Percentiles rank a stretch among this genome's conserved stretches.
phyloP scores from a whole-genome alignment of 2,888 invertebrate genomes.

The Pristionchus maxplancki region DNA sequence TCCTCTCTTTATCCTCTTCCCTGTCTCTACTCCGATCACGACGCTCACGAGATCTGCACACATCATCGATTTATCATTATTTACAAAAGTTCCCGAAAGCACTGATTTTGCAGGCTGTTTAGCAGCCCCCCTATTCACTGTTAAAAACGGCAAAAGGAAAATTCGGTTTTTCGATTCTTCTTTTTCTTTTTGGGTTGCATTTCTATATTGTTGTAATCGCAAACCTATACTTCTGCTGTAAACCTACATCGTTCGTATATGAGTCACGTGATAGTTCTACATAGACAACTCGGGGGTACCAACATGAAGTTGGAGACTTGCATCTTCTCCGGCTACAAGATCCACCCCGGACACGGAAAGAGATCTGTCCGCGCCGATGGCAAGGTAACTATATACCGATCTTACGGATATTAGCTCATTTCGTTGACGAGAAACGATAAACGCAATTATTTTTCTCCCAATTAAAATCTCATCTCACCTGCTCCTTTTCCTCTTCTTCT shows the following conservation, averaged over 20 bases:
- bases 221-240: not conserved
- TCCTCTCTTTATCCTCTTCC: slow-evolving; percentile 88
- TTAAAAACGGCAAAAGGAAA: not conserved
- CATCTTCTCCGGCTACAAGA: slow-evolving; percentile 99
- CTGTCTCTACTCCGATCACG: slow-evolving; percentile 78
- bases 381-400: too few relatives aligned
- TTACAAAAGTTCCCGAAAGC: not conserved
- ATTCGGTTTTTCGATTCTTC: not conserved
- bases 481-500: slow-evolving; percentile 50
- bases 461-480: slow-evolving; percentile 27
- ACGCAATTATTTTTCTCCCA: not conserved
- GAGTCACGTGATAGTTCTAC: not conserved
- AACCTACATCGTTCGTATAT: not conserved
- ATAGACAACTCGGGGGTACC: slow-evolving; percentile 23
- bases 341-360: too few relatives aligned
- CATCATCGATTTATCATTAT: not conserved
- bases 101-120: slow-evolving; percentile 16
- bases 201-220: not conserved
- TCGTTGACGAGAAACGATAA: too few relatives aligned
- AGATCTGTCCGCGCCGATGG: too few relatives aligned
- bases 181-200: not conserved
- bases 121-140: too few relatives aligned
- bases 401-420: too few relatives aligned
- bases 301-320: slow-evolving; percentile 94
- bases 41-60: slow-evolving; percentile 46